Evolutionary conservation across 2,797 vertebrate species (phyloP).

Genomic region (Falco concolor): DNA sequence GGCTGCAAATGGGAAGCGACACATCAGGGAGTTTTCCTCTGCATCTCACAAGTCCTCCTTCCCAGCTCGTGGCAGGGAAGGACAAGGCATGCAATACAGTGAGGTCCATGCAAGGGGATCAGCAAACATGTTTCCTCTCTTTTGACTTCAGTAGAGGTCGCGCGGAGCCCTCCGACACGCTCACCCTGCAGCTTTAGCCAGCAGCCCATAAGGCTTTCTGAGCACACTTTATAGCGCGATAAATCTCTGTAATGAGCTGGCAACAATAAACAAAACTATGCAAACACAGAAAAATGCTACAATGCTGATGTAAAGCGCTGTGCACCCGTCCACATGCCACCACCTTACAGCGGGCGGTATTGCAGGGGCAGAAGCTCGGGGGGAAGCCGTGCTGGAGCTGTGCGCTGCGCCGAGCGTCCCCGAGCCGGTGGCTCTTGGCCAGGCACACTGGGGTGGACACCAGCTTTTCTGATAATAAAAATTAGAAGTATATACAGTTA

Average conservation of each 20-base stretch:
- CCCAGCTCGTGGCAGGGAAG: not conserved
- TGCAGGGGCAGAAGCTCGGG: no score
- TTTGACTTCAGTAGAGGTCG: not conserved
- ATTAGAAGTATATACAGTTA: not conserved
- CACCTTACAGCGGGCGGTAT: accelerated
- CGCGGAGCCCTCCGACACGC: not conserved
- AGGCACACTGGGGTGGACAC: not conserved
- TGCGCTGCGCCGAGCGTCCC: not conserved
- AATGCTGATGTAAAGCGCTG: accelerated
- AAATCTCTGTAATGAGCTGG: not conserved
- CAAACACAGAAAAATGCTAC: not conserved
- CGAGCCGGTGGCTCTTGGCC: not conserved
- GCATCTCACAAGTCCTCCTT: not conserved
- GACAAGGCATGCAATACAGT: accelerated
- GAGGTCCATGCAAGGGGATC: not conserved
- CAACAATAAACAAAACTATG: not conserved
- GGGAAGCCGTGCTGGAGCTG: not conserved
- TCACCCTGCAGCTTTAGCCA: not conserved
- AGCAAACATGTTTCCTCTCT: not conserved
- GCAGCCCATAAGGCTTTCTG: no score
- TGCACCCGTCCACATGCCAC: accelerated
- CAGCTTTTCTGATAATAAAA: not conserved
- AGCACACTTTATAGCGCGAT: accelerated
- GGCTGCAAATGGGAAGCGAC: not conserved
- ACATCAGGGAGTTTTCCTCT: no score